A percentile compares a stretch with the other conserved stretches of the same genome.
phyloP scores from a whole-genome alignment of 2,888 invertebrate species.

The Epicampocera succincta region DNA sequence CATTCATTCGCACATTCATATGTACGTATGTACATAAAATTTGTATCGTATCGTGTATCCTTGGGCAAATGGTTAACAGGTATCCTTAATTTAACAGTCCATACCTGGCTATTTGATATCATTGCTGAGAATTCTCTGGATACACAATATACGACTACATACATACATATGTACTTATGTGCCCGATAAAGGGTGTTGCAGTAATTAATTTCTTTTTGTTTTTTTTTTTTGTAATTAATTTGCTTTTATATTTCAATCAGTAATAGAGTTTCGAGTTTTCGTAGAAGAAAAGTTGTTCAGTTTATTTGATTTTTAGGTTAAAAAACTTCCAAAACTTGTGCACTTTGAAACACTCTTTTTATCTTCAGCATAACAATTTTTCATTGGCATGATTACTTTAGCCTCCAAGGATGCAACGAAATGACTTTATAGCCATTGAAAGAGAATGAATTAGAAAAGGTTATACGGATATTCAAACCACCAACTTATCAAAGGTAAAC shows the following conservation, averaged over 20 bases:
- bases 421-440: slow-evolving; percentile 10
- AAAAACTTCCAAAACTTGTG: neutral
- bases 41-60: slow-evolving; percentile 6
- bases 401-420: neutral
- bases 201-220: too few species aligned
- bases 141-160: too few species aligned
- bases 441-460: neutral
- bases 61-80: slow-evolving; percentile 51
- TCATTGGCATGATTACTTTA: neutral
- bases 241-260: too few species aligned
- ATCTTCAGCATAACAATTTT: neutral
- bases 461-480: slow-evolving; percentile 10
- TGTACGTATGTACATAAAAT: neutral
- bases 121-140: neutral
- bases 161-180: neutral
- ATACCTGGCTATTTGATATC: neutral
- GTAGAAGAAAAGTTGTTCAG: neutral
- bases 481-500: slow-evolving; percentile 25
- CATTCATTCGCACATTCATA: neutral
- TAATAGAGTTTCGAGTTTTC: too few species aligned
- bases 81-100: slow-evolving; percentile 33
- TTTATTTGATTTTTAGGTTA: neutral
- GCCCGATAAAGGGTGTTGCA: neutral
- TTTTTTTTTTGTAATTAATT: too few species aligned
- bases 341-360: neutral